A percentile compares a stretch with the other conserved stretches of the same genome.
Evolutionary conservation across 2,888 invertebrate genomes (phyloP).

Genomic region (Sinhomidia bicolor): DNA sequence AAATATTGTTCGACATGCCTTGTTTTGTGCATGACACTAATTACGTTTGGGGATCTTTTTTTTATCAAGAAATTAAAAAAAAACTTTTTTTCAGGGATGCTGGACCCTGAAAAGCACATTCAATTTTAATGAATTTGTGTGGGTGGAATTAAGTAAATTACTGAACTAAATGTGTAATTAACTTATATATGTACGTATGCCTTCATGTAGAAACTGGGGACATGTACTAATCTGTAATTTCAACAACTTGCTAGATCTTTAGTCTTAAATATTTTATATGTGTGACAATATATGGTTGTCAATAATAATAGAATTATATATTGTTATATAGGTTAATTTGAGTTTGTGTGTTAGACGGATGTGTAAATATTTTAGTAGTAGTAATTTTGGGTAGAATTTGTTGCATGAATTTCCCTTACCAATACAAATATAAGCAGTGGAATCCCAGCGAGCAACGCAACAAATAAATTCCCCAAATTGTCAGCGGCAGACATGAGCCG

Average conservation of each 20-base stretch:
- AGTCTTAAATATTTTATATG: no score
- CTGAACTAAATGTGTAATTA: no score
- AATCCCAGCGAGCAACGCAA: slow-evolving; percentile 75
- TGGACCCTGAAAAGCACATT: no score
- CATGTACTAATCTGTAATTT: no score
- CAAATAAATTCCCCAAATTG: slow-evolving; percentile 73
- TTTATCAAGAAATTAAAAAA: neutral
- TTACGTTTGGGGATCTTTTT: slow-evolving; percentile 23
- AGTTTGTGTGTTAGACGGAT: neutral
- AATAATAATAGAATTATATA: no score
- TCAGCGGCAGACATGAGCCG: slow-evolving; percentile 71
- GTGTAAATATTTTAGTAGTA: slow-evolving; percentile 50
- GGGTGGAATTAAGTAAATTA: no score
- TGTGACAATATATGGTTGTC: no score
- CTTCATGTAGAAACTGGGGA: no score
- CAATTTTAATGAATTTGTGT: no score
- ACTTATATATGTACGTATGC: no score
- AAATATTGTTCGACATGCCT: slow-evolving; percentile 12
- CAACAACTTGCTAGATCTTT: no score
- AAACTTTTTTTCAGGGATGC: neutral
- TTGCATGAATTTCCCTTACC: slow-evolving; percentile 55
- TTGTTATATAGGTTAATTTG: no score
- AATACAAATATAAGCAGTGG: slow-evolving; percentile 73
- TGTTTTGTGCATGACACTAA: slow-evolving; percentile 27
- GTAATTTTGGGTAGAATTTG: slow-evolving; percentile 15